Evolutionary conservation across 2,888 invertebrate genomes (phyloP), one percentile per base, ranked within the genome.

Genomic region (Thelaira solivaga): DNA sequence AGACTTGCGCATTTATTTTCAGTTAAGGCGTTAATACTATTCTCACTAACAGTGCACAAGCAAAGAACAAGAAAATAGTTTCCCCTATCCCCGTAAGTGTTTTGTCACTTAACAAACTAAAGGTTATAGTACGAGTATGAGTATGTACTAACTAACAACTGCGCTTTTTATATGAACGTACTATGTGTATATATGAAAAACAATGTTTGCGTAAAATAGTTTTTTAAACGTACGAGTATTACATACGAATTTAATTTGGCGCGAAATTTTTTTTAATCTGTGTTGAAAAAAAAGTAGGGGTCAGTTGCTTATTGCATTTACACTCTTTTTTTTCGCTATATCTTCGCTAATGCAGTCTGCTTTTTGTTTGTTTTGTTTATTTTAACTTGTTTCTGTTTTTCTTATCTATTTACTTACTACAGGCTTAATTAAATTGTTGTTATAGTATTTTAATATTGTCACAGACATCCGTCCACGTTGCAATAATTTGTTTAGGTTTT

Each of bases 1-100:
- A 73, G 43, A 22, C 72, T 34, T 78, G 77, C 77, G 77, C 73
- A 36, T 57, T 72, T 29, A 6, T n/a, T 6, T 22, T 22, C 20
- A 41, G 45, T 45, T 36, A 47, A 68, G 43, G 43, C 67, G 62
- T 57, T 5, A 26, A 43, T 49, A 13, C 16, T 18, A 41, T n/a
- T n/a, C n/a, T n/a, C n/a, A n/a, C n/a, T n/a, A n/a, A n/a, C n/a
- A n/a, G n/a, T n/a, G n/a, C n/a, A n/a, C n/a, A n/a, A n/a, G n/a
- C n/a, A n/a, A n/a, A n/a, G n/a, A n/a, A n/a, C n/a, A n/a, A n/a
- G n/a, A n/a, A n/a, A n/a, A n/a, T n/a, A n/a, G n/a, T n/a, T n/a
- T n/a, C n/a, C n/a, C n/a, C n/a, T n/a, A n/a, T n/a, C n/a, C n/a
- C n/a, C n/a, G n/a, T n/a, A n/a, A n/a, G n/a, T n/a, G n/a, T n/a